Evolutionary conservation across 2,797 vertebrate species (phyloP), one percentile per base, ranked within the genome.

Genomic region (Ptychobarbus kaznakovi): DNA sequence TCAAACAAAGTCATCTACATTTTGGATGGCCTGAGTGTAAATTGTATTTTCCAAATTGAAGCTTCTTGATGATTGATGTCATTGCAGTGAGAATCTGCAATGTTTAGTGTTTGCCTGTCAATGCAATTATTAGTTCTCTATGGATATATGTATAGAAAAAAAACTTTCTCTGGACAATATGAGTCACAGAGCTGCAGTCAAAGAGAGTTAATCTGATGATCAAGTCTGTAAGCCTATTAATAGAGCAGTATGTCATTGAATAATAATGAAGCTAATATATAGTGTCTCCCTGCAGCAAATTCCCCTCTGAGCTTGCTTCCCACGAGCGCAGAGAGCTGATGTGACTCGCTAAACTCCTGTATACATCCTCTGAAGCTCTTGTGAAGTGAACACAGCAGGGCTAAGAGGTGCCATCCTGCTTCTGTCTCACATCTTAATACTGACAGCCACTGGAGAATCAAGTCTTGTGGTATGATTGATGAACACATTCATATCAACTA

Each of bases 251-350:
- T 68, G 61, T 53, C 61, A 40, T 6, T 77, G 72, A 76, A 83
- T 76, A 76, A 76, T 68, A 76, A 76, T 83, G 44, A 68, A 83
- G 82, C 22, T 66, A 83, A 65, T 63, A 51, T 42, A 63, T 61
- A 40, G 58, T 83, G 72, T 83, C 42, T 74, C 56, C 49, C 8
- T 75, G 44, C 20, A 66, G 72, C 42, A 53, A 66, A 65, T 49
- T 7, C 58, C 44, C 22, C 61, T 8, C 22, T 16, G 40, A 44
- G 20, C 3, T 75, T 83, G 53, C 51, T 72, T 82, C 16, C 51
- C 38, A 53, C 0, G 1, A 32, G 32, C 8, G 6, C 8, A 58
- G 49, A 40, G 1, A 46, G 25, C 25, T 35, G 18, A 32, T 63
- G 40, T 74, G 40, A 63, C 69, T 61, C 53, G 35, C 38, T 73